These are phyloP conservation scores for Bombylius major DNA, from an alignment of 2,888 invertebrate genomes.

Conservation along the genomic window DNA sequence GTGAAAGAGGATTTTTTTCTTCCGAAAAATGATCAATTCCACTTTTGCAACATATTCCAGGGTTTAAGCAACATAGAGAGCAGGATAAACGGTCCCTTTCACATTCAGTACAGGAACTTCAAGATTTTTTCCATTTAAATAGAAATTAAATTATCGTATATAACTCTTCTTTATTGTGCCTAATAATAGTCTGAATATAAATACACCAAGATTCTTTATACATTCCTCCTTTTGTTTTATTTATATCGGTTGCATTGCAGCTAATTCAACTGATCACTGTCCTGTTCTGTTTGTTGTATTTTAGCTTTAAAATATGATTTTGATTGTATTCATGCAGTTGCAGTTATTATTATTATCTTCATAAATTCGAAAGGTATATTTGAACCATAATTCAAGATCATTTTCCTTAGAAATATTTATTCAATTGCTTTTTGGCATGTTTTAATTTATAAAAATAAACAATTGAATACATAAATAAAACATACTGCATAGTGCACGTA, in stretches of 20 bases:
- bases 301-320: slow-evolving; percentile 98
- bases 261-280: slow-evolving; percentile 90
- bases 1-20: no score
- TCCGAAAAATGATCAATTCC: no score
- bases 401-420: no score
- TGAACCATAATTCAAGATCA: no score
- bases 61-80: slow-evolving; percentile 51
- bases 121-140: slow-evolving; percentile 77
- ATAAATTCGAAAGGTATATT: no score
- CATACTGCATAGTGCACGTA: no score
- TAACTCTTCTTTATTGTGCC: slow-evolving; percentile 70
- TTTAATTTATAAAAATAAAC: no score
- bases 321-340: slow-evolving; percentile 89
- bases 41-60: no score
- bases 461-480: no score
- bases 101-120: slow-evolving; percentile 78
- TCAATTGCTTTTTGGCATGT: no score
- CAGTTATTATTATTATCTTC: slow-evolving; percentile 65
- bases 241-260: slow-evolving; percentile 75
- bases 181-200: slow-evolving; percentile 79
- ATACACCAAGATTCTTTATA: slow-evolving; percentile 87
- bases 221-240: slow-evolving; percentile 74
- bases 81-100: slow-evolving; percentile 82
- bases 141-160: slow-evolving; percentile 59
- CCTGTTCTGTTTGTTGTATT: slow-evolving; percentile 92